Evolutionary conservation across 2,888 invertebrate genomes (phyloP).

Genomic region (Trissoscelio sp.): DNA sequence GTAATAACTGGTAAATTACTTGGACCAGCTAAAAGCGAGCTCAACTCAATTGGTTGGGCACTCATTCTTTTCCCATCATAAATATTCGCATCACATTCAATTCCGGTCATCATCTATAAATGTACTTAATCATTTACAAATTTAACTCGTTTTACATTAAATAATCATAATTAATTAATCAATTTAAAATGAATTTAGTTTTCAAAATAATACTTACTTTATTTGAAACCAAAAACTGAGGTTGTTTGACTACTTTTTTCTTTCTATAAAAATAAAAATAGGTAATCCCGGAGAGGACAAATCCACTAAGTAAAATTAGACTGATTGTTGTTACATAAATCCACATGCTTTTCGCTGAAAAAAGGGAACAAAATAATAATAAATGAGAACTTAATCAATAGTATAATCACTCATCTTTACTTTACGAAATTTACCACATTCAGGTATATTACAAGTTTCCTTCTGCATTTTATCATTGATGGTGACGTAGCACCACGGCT

Average conservation of each 20-base stretch:
- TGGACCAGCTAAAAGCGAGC: slow-evolving; percentile 88
- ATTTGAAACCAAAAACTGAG: slow-evolving; percentile 78
- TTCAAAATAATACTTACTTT: slow-evolving; percentile 78
- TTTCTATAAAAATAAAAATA: slow-evolving; percentile 86
- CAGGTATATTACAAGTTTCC: slow-evolving; percentile 94
- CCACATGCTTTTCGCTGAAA: slow-evolving; percentile 91
- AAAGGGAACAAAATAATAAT: slow-evolving; percentile 22
- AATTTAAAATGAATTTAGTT: no score
- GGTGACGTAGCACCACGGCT: slow-evolving; percentile 96
- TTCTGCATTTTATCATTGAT: slow-evolving; percentile 88
- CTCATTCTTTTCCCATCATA: slow-evolving; percentile 90
- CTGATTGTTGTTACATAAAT: slow-evolving; percentile 89
- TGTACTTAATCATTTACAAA: background rate
- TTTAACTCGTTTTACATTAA: no score
- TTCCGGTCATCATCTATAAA: slow-evolving; percentile 79
- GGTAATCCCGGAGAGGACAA: slow-evolving; percentile 82
- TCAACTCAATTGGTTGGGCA: slow-evolving; percentile 93
- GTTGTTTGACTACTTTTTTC: slow-evolving; percentile 78
- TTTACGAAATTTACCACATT: slow-evolving; percentile 87
- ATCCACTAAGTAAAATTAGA: slow-evolving; percentile 80
- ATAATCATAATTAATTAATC: no score
- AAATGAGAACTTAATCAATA: background rate
- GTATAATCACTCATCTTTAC: no score
- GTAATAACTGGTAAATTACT: slow-evolving; percentile 83
- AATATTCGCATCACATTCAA: slow-evolving; percentile 88